Evolutionary conservation across 2,797 vertebrate species (phyloP), one percentile per base, ranked within the genome.

Genomic region (Zonotrichia albicollis): DNA sequence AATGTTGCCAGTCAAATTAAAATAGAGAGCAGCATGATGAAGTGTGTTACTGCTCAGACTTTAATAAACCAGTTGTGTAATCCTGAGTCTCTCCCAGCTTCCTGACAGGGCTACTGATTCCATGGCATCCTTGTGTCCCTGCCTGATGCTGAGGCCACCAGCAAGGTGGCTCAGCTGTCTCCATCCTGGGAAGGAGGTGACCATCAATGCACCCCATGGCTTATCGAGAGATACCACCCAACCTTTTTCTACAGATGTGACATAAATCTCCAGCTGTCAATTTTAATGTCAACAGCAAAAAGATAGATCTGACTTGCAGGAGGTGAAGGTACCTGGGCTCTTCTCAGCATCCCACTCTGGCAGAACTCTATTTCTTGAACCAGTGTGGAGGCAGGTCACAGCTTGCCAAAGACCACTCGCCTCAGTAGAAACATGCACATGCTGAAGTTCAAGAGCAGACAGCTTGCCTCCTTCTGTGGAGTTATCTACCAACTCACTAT

Each of bases 221-320:
- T 70, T 21, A 55, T 12, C 4, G 3, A 76, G 22, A 42, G 55
- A 38, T 50, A n/a, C 7, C 29, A 50, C 17, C 18, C 19, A 73
- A 21, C 6, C 4, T 21, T 23, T 66, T 22, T 45, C n/a, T 0
- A 45, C 7, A 32, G 1, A 7, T 8, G 18, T 12, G 26, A 7
- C 0, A 1, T 55, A 57, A 38, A 85, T 16, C 11, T 79, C 60
- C 36, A 84, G 36, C 22, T 84, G 14, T 42, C 38, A 65, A 12
- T 66, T 42, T 46, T 23, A 46, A 83, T 3, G 1, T 26, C 16
- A 36, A 16, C 2, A 74, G 12, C 12, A 51, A 88, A 90, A 70
- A 58, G 6, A 66, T 74, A 77, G 30, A 36, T 32, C 12, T 80
- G 21, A 36, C 57, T 71, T 60, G 4, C 21, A 67, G 72, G 42